Percentiles rank a stretch among this genome's conserved stretches.
Evolutionary conservation across 2,797 vertebrate species (phyloP).

Genomic region (Onychomys arenicola): DNA sequence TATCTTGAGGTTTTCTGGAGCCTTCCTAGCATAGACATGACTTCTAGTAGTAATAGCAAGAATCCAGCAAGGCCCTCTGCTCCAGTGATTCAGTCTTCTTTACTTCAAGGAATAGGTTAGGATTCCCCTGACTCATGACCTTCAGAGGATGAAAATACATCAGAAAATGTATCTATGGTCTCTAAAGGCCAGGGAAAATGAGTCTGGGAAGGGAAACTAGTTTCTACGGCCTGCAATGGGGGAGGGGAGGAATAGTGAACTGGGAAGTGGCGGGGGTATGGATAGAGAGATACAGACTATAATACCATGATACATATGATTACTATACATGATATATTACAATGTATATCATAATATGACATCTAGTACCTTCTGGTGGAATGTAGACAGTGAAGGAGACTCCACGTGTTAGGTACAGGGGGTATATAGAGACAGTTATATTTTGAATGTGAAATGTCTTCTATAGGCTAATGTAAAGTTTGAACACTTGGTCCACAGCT

Average conservation of each 20-base stretch:
- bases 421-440: not conserved
- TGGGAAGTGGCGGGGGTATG: not conserved
- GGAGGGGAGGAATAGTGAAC: not conserved
- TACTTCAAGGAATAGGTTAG: not conserved
- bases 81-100: not conserved
- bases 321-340: not conserved
- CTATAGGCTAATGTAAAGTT: not conserved
- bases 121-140: not conserved
- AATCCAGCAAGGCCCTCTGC: not conserved
- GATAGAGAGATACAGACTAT: not conserved
- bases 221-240: not conserved
- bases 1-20: not conserved
- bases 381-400: too few relatives aligned
- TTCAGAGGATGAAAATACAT: not conserved
- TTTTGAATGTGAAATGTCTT: not conserved
- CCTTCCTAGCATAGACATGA: not conserved
- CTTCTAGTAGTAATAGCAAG: not conserved
- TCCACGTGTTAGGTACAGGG: not conserved
- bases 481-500: not conserved
- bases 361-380: not conserved
- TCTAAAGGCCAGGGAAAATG: not conserved
- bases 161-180: not conserved
- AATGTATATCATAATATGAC: too few relatives aligned
- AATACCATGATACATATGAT: not conserved
- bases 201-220: not conserved